Base-by-base conservation (phyloP, 2,113 vertebrate species). In the Chlorocebus sabaeus region DNA sequence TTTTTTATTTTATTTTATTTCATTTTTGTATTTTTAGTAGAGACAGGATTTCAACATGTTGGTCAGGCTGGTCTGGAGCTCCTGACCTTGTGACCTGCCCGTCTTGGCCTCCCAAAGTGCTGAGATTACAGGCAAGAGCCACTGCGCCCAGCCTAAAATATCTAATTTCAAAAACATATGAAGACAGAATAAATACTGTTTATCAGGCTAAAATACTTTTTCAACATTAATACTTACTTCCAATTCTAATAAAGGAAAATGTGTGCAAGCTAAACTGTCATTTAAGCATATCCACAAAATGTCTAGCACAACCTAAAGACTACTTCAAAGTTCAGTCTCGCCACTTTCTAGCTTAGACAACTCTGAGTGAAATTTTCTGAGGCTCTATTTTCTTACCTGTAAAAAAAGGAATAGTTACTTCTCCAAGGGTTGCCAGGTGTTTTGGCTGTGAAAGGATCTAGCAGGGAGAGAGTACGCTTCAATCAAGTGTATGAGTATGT, bases 401-500 rank as follows among this genome's bases (percentile, higher is more conserved):
- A n/a, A 52, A 76, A 35, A 85, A 0, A 57, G 5, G 5, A 72
- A 52, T 0, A 76, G 23, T 8, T 20, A 43, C 11, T 32, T 30
- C 11, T 70, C 50, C 14, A 20, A 61, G 25, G 48, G 16, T 30
- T 59, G 75, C 61, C 35, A 6, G 23, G 72, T 20, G 32, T 20
- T n/a, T 1, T 52, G 59, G 61, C 45, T 43, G 7, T 76, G 38
- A 61, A 83, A 59, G 25, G 3, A 45, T 30, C 55, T 45, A 27
- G 52, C 1, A 57, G 43, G 43, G 61, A 48, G 8, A 52, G 35
- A 61, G 17, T 8, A 4, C 8, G 11, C 35, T 48, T 40, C 27
- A 10, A 0, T 6, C 10, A 1, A 40, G 18, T 5, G 6, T 6
- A 35, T 5, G 80, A 2, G 10, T 38, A 4, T 1, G 20, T 38